A percentile compares a stretch with the other conserved stretches of the same genome.
These are phyloP conservation scores for Vesta saturnalis DNA, from an alignment of 2,888 invertebrate genomes.

Conservation along the genomic window DNA sequence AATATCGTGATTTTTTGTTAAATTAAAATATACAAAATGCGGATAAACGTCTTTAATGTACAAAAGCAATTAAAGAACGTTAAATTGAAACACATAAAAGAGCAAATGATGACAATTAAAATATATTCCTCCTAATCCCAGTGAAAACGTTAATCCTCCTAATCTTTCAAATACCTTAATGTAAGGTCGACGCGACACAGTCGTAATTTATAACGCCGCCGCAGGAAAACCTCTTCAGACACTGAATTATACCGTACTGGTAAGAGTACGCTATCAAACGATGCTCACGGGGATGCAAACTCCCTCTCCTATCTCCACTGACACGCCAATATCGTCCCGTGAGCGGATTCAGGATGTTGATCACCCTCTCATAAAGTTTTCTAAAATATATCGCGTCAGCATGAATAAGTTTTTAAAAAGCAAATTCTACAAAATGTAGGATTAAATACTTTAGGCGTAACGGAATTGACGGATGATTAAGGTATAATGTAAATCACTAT, in stretches of 20 bases:
- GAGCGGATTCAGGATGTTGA: neutral
- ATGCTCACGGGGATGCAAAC: neutral
- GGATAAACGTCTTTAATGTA: too few relatives aligned
- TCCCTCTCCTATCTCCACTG: neutral
- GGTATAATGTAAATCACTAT: too few relatives aligned
- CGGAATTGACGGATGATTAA: too few relatives aligned
- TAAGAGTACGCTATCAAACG: neutral
- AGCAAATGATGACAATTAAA: neutral
- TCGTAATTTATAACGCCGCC: neutral
- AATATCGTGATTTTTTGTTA: too few relatives aligned
- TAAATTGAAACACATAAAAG: too few relatives aligned
- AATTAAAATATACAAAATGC: too few relatives aligned
- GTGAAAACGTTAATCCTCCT: neutral
- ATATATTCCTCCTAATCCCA: neutral
- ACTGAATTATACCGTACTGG: neutral
- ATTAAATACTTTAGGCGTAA: too few relatives aligned
- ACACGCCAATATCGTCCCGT: conserved; percentile 1
- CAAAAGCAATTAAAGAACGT: too few relatives aligned
- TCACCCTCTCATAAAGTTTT: neutral
- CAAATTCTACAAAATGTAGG: too few relatives aligned
- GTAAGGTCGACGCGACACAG: conserved; percentile 1
- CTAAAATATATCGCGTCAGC: neutral
- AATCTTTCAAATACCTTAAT: neutral
- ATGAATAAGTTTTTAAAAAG: too few relatives aligned
- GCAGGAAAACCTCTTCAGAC: neutral